Base-by-base conservation (phyloP, 2,797 vertebrate species). In the Micropoecilia bifurca region DNA sequence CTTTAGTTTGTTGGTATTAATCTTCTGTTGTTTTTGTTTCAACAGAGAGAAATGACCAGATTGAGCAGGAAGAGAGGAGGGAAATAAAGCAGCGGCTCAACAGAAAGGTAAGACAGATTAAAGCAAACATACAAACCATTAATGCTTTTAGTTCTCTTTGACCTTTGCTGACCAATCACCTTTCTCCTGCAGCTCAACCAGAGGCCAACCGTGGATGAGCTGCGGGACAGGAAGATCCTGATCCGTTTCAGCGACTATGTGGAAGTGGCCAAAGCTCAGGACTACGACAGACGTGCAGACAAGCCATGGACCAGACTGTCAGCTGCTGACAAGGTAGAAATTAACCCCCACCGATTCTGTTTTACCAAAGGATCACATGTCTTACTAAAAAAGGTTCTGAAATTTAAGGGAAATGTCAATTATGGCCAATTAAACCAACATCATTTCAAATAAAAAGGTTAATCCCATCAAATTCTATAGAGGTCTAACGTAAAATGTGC, bases 231-330 rank as follows among this genome's bases (percentile, higher is more conserved):
- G 86, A 99, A 99, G 94, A 99, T 99, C 88, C 96, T 99, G 88
- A 99, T 99, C 81, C 97, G 98, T 77, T 99, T 99, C 94, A 99
- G 98, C 20, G 98, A 99, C 87, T 99, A 99, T 2, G 98, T 99
- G 91, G 98, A 99, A 93, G 98, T 99, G 95, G 98, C 98, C 69
- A 99, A 98, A 96, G 98, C 98, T 92, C 98, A 99, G 96, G 98
- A 99, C 95, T 99, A 99, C 0, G 98, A 99, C 96, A 93, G 98
- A 78, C 91, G 98, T 77, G 98, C 98, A 0, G 98, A 99, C 94
- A 99, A 99, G 85, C 98, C 98, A 6, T 99, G 98, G 98, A 99
- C 98, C 13, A 92, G 98, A 80, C 96, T 99, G 89, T 99, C 98
- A 30, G 98, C 98, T 74, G 95, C 98, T 82, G 98, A 99, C 85